Evolutionary conservation across 2,888 invertebrate genomes (phyloP), one percentile per base, ranked within the genome.

Genomic region (Ormyrus thymus): DNA sequence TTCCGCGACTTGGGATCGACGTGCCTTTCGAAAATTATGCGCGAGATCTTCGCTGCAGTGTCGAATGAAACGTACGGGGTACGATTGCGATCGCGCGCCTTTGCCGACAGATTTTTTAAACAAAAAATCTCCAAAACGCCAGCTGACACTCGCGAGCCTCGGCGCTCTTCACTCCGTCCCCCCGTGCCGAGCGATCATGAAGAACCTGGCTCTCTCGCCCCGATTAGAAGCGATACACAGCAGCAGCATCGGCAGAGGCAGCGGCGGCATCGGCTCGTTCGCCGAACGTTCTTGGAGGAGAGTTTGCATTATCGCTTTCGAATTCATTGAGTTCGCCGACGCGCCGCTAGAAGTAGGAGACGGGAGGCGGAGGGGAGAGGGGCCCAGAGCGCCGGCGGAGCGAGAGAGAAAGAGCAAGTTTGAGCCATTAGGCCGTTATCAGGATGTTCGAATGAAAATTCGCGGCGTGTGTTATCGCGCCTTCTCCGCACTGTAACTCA

Each of bases 291-390:
- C 83, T 86, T 84, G 82, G 69, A 58, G 64, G 78, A 83, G 85
- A 86, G 84, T 87, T 87, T 81, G 85, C 84, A 87, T 87, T 87
- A 87, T 87, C 87, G 86, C 84, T 84, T 87, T 87, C 86, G 85
- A 83, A 87, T 86, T 87, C 87, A 87, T 87, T 87, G 87, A 87
- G 85, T 87, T 84, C 84, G 84, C 76, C 75, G 81, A 71, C 66
- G 48, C 65, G 66, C 29, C 43, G 64, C n/a, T 29, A 29, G 29
- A 29, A 29, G 29, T 29, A 29, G 29, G 29, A 29, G 29, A 29
- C 4, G 4, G 29, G 29, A 29, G 29, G 9, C 43, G 7, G 15
- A 10, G 51, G 0, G 29, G 65, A 62, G n/a, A 29, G 53, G 13
- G 62, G 53, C 29, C 29, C 29, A 29, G 29, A 65, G 69, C 6